Conservation (phyloP, 2,113 vertebrate genomes). For the Centropristis striata region DNA sequence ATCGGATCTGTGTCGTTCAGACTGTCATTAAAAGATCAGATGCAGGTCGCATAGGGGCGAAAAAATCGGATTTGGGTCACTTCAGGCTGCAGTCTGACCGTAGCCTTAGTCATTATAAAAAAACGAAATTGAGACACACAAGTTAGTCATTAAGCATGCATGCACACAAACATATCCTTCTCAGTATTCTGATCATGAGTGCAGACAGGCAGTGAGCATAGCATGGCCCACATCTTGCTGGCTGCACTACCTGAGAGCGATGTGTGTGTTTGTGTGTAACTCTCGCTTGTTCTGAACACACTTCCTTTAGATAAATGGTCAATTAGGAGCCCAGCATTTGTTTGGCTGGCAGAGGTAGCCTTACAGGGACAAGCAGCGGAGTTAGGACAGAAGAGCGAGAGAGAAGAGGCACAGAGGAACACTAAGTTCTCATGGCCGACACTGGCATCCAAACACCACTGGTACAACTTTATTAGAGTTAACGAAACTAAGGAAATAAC, state of each 20-base stretch:
- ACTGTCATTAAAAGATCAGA: too few relatives aligned
- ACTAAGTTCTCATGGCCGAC: too few relatives aligned
- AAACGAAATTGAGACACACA: neutral
- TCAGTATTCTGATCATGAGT: slow-evolving; percentile 59
- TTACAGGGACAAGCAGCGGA: slow-evolving; percentile 1
- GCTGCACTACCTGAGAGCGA: slow-evolving; percentile 17
- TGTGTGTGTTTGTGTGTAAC: slow-evolving; percentile 7
- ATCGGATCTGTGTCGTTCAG: too few relatives aligned
- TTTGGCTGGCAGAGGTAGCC: slow-evolving; percentile 46
- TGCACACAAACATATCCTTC: neutral
- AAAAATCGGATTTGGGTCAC: too few relatives aligned
- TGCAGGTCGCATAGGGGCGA: too few relatives aligned
- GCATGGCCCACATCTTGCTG: slow-evolving; percentile 29
- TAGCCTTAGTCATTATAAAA: neutral
- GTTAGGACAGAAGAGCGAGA: neutral
- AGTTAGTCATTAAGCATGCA: neutral
- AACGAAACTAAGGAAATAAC: too few relatives aligned
- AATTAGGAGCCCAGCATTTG: slow-evolving; percentile 45
- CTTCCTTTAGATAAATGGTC: slow-evolving; percentile 34
- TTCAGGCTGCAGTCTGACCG: too few relatives aligned
- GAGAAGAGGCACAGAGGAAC: neutral
- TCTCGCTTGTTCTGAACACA: slow-evolving; percentile 22
- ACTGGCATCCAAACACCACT: too few relatives aligned
- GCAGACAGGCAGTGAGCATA: slow-evolving; percentile 38
- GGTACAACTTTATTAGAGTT: too few relatives aligned